phyloP scores from a whole-genome alignment of 2,797 vertebrate species.

The Anguilla pacifica region DNA sequence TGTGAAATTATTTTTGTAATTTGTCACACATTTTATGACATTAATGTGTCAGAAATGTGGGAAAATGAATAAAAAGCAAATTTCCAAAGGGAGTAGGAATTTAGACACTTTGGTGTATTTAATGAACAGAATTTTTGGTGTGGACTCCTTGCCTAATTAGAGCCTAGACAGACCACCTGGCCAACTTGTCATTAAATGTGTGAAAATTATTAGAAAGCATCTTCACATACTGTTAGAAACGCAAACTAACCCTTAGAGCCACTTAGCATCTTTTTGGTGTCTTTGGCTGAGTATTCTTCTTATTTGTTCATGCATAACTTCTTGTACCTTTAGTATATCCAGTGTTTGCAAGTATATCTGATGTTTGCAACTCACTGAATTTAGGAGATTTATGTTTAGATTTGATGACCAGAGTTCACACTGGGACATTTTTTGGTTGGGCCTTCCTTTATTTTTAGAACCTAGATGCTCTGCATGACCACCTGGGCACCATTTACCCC shows the following conservation, averaged over 20 bases:
- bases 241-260: no score
- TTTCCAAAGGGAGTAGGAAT: not conserved
- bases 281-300: not conserved
- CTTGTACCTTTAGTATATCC: not conserved
- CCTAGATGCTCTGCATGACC: conserved; percentile 94
- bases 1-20: not conserved
- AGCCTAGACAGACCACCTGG: not conserved
- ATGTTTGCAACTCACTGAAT: not conserved
- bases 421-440: not conserved
- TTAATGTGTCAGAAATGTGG: not conserved
- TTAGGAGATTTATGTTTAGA: not conserved
- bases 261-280: not conserved
- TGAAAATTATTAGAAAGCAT: not conserved
- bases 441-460: conserved; percentile 74
- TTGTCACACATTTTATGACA: not conserved
- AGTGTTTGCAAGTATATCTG: not conserved
- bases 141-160: not conserved
- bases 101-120: not conserved
- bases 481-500: conserved; percentile 97
- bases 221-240: no score
- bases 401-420: not conserved
- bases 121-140: not conserved
- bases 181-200: not conserved
- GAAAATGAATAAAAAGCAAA: not conserved
- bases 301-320: not conserved